Percentiles rank a stretch among this genome's conserved stretches.
Evolutionary conservation across 2,113 vertebrate genomes (phyloP).

Genomic region (Sinosuthora webbiana): DNA sequence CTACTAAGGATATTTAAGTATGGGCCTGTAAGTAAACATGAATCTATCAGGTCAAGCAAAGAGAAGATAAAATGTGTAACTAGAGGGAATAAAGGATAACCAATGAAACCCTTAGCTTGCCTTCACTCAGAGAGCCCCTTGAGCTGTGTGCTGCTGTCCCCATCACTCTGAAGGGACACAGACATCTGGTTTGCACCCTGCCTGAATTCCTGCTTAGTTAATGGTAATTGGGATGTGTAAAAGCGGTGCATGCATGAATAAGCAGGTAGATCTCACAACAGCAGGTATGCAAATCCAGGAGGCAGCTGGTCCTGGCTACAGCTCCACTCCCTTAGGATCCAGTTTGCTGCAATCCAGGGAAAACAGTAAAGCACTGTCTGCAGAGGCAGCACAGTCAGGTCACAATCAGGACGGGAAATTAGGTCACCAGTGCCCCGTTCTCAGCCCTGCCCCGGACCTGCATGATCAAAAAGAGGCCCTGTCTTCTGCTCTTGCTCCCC

Average conservation of each 20-base stretch:
- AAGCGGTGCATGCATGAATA: not conserved
- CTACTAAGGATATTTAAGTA: not conserved
- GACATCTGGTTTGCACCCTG: conserved; percentile 43
- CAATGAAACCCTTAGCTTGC: not conserved
- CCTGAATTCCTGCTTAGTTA: conserved; percentile 15
- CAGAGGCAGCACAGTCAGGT: not conserved
- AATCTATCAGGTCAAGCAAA: not conserved
- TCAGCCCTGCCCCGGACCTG: not conserved
- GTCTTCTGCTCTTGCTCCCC: not conserved
- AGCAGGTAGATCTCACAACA: conserved; percentile 31
- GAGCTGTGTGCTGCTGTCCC: not conserved
- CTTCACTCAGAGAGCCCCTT: not conserved
- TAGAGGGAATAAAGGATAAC: not conserved
- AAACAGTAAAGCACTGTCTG: not conserved
- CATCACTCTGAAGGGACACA: not conserved
- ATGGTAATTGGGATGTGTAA: conserved; percentile 43
- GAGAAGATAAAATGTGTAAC: not conserved
- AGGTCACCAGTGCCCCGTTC: not conserved
- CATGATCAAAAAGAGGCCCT: not conserved
- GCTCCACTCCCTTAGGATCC: not conserved
- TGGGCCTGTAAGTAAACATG: not conserved
- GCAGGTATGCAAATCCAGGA: not conserved
- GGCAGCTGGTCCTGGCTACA: not conserved
- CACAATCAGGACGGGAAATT: not conserved
- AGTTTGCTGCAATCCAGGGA: not conserved